Evolutionary conservation across 30 jellyfish, hydroid and myxozoan genomes (phyloP).

Genomic region (Hydra vulgaris): DNA sequence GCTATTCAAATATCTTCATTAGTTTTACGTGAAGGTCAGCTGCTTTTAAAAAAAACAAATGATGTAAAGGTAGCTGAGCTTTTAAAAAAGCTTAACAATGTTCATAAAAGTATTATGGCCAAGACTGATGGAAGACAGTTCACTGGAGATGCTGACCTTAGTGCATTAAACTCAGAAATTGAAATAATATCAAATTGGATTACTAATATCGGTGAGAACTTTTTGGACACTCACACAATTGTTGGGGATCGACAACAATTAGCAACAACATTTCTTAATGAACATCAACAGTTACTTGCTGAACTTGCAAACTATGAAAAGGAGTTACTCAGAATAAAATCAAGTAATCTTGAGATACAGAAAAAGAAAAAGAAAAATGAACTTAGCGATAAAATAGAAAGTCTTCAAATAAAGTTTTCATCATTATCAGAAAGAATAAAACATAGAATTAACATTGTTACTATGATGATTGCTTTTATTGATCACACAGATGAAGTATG

Average conservation of each 20-base stretch:
- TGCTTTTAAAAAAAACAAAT: constrained; percentile 55
- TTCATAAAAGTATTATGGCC: constrained; percentile 41
- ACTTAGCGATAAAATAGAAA: constrained; percentile 8
- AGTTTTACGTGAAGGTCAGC: constrained; percentile 74
- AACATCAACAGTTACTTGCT: constrained; percentile 62
- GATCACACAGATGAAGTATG: constrained; percentile 67
- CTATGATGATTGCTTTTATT: constrained; percentile 36
- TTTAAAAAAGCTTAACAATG: constrained; percentile 45
- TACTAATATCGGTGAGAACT: constrained; percentile 73
- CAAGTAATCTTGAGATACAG: neutral
- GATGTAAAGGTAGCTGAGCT: constrained; percentile 46
- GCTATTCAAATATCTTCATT: constrained; percentile 84
- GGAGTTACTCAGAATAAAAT: neutral
- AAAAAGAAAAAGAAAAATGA: constrained; percentile 18
- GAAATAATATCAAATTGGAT: constrained; percentile 82
- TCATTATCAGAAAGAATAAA: constrained; percentile 30
- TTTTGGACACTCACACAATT: constrained; percentile 46
- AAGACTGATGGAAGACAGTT: constrained; percentile 50
- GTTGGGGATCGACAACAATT: constrained; percentile 39
- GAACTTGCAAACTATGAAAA: constrained; percentile 26
- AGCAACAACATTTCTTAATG: constrained; percentile 66
- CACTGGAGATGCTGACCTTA: constrained; percentile 76
- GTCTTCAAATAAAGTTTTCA: neutral
- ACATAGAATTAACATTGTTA: constrained; percentile 49
- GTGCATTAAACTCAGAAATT: constrained; percentile 52